phyloP scores from a whole-genome alignment of 1,140 invertebrate species.

The Drosophila tropicalis region DNA sequence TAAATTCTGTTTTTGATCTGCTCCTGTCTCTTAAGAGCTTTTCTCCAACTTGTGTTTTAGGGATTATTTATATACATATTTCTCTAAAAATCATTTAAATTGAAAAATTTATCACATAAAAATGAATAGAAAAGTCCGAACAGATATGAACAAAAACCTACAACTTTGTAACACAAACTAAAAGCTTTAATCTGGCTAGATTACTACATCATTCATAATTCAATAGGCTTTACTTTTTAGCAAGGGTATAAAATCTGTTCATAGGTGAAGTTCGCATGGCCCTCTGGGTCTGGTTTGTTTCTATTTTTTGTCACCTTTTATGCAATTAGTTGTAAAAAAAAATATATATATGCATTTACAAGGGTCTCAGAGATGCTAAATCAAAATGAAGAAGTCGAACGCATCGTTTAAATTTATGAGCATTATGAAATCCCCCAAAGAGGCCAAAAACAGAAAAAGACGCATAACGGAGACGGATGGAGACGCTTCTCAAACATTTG shows the following conservation, averaged over 20 bases:
- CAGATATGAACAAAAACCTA: too few species aligned
- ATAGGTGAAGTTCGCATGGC: neutral
- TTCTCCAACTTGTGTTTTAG: too few species aligned
- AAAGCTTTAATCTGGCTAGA: too few species aligned
- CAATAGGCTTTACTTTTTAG: neutral
- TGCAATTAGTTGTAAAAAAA: slow-evolving; percentile 21
- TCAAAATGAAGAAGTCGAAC: neutral
- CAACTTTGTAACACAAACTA: too few species aligned
- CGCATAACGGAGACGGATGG: slow-evolving; percentile 18
- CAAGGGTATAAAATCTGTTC: neutral
- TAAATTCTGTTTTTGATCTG: too few species aligned
- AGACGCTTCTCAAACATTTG: slow-evolving; percentile 31
- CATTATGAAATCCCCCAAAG: slow-evolving; percentile 16
- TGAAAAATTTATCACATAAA: too few species aligned
- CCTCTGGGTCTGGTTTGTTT: neutral
- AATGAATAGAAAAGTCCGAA: too few species aligned
- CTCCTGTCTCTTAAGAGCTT: too few species aligned
- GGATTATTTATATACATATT: too few species aligned
- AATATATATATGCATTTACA: slow-evolving; percentile 12
- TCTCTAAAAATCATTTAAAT: too few species aligned
- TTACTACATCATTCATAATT: too few species aligned
- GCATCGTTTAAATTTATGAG: slow-evolving; percentile 1
- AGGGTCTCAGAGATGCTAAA: slow-evolving; percentile 13
- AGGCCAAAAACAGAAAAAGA: slow-evolving; percentile 17
- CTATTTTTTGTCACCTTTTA: neutral